Conservation (phyloP, 2,797 vertebrate genomes). For the Gephyroberyx darwinii region DNA sequence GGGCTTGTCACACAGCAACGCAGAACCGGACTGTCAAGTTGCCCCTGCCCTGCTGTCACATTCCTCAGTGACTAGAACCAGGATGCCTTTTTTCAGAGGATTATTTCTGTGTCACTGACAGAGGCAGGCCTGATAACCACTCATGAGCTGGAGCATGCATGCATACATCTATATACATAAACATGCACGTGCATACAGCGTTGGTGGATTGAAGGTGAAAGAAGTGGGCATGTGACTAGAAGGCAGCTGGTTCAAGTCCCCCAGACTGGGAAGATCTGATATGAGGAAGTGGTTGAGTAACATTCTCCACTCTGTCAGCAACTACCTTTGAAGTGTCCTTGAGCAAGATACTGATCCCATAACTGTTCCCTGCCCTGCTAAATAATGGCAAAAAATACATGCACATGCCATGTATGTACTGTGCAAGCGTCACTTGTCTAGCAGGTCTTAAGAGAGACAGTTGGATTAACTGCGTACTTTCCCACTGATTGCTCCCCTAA, state of each 20-base stretch:
- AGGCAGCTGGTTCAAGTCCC: background rate
- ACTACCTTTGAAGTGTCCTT: background rate
- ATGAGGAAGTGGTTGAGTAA: background rate
- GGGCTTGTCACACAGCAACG: constrained; percentile 66
- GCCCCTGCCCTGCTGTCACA: constrained; percentile 65
- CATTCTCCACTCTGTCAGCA: background rate
- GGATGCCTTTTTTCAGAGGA: constrained; percentile 42
- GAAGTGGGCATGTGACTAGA: background rate
- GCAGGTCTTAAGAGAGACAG: constrained; percentile 16
- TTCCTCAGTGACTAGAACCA: constrained; percentile 56
- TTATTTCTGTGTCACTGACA: constrained; percentile 60
- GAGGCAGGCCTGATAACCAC: constrained; percentile 24
- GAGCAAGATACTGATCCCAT: background rate
- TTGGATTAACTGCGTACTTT: constrained; percentile 3
- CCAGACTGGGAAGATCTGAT: background rate
- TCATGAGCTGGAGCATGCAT: constrained; percentile 1
- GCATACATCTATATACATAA: background rate
- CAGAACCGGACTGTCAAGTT: constrained; percentile 79
- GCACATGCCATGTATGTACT: constrained; percentile 7
- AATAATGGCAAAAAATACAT: background rate
- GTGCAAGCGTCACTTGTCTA: background rate
- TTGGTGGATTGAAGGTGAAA: background rate
- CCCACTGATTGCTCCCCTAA: background rate
- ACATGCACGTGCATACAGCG: background rate
- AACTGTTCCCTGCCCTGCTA: background rate